phyloP scores from a whole-genome alignment of 1,140 invertebrate genomes.

The Pseudomyrmex dendroicus region DNA sequence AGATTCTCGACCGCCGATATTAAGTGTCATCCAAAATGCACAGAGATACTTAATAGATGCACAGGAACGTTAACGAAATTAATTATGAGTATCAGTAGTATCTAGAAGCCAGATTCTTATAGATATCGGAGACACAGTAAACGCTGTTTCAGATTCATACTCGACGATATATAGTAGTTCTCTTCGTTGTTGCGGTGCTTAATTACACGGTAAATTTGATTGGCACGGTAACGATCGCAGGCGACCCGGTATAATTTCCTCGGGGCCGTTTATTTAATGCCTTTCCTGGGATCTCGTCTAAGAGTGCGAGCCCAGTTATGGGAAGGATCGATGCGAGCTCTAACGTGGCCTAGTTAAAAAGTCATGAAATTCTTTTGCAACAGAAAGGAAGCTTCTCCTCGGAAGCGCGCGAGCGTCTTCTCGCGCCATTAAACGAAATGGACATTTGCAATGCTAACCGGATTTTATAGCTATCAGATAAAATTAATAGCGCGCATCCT shows the following conservation, averaged over 20 bases:
- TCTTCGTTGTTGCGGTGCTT: background rate
- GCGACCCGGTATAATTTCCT: conserved; percentile 39
- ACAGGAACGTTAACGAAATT: background rate
- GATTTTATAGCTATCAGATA: background rate
- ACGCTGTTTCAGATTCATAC: background rate
- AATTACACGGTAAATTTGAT: conserved; percentile 46
- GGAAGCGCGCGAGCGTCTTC: background rate
- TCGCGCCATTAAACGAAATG: conserved; percentile 19
- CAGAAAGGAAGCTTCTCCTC: background rate
- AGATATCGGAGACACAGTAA: background rate
- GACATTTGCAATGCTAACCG: conserved; percentile 17
- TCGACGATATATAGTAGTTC: background rate
- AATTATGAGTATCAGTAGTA: background rate
- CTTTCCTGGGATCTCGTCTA: background rate
- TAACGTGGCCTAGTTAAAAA: conserved; percentile 52
- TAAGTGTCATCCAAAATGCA: conserved; percentile 3
- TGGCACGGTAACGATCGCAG: conserved; percentile 39
- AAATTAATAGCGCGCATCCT: too few relatives aligned
- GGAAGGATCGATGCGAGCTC: conserved; percentile 53
- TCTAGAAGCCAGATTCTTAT: background rate
- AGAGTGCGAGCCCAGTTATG: conserved; percentile 22
- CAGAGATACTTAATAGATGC: background rate
- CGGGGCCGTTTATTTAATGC: conserved; percentile 57
- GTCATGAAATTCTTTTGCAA: conserved; percentile 43
- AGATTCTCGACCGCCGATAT: background rate